Percentiles rank a stretch among this genome's conserved stretches.
Evolutionary conservation across 2,888 invertebrate genomes (phyloP).

Genomic region (Pyralis farinalis): DNA sequence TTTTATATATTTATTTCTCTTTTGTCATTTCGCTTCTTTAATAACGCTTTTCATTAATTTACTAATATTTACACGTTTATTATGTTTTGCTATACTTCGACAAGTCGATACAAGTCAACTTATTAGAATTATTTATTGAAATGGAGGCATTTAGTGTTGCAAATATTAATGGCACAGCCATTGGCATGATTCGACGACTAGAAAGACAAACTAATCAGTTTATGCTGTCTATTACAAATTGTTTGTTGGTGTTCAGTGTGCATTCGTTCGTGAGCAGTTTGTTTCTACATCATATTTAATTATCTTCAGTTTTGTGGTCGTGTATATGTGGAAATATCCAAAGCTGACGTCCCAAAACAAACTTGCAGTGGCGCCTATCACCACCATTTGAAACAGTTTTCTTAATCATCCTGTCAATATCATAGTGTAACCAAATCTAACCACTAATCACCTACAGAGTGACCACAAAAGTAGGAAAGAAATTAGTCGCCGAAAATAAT

Average conservation of each 20-base stretch:
- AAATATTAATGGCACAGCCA: conserved; percentile 36
- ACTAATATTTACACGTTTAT: background rate
- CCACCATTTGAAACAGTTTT: conserved; percentile 18
- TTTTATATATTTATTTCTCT: conserved; percentile 7
- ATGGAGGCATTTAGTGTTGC: conserved; percentile 56
- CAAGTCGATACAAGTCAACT: background rate
- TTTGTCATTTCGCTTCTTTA: conserved; percentile 3
- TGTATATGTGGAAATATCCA: conserved; percentile 6
- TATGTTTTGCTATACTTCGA: background rate
- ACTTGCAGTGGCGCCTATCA: conserved; percentile 26
- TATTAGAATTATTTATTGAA: conserved; percentile 19
- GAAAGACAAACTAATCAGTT: conserved; percentile 58
- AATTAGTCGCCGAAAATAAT: too few species aligned
- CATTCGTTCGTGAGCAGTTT: conserved; percentile 50
- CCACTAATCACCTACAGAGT: conserved; percentile 12
- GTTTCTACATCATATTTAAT: too few species aligned
- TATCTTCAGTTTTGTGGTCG: conserved; percentile 13
- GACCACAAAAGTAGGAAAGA: too few species aligned
- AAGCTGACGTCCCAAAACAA: conserved; percentile 22
- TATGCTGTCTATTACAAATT: conserved; percentile 46
- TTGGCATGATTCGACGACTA: conserved; percentile 57
- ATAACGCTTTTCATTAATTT: conserved; percentile 1
- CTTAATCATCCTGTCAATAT: conserved; percentile 30
- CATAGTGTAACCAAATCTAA: conserved; percentile 33
- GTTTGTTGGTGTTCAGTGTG: conserved; percentile 79